Percentiles rank a stretch among this genome's conserved stretches.
phyloP scores from a whole-genome alignment of 2,888 invertebrate genomes.

The Spodoptera picta region DNA sequence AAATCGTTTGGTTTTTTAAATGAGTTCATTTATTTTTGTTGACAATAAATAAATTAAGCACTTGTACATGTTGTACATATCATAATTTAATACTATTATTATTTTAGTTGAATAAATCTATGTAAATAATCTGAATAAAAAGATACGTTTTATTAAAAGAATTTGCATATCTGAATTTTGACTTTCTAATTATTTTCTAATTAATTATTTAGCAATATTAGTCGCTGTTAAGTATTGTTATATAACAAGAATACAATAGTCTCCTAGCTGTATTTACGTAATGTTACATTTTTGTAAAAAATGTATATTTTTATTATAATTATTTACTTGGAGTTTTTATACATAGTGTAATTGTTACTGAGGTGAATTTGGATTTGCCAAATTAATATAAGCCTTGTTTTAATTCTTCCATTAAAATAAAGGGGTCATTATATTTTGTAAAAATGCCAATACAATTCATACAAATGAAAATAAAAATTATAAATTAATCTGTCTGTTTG shows the following conservation, averaged over 20 bases:
- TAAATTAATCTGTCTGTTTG: conserved; percentile 80
- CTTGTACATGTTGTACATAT: conserved; percentile 83
- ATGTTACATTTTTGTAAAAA: conserved; percentile 85
- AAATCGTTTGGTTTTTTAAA: conserved; percentile 44
- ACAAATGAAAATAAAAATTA: conserved; percentile 86
- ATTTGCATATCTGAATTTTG: conserved; percentile 81
- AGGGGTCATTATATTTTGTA: conserved; percentile 86
- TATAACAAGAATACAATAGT: conserved; percentile 76
- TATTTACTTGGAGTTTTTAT: conserved; percentile 80
- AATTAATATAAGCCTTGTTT: conserved; percentile 85
- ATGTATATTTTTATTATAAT: conserved; percentile 87
- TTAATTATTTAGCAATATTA: conserved; percentile 78
- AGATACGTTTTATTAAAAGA: conserved; percentile 70
- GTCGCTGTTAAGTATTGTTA: conserved; percentile 78
- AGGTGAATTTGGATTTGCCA: conserved; percentile 87
- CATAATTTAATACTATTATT: conserved; percentile 68
- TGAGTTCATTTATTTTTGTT: conserved; percentile 56
- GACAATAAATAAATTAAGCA: conserved; percentile 59
- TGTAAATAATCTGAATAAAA: conserved; percentile 82
- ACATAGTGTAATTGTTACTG: conserved; percentile 78
- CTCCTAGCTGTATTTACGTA: conserved; percentile 72
- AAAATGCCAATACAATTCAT: conserved; percentile 85
- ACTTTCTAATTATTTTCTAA: conserved; percentile 69
- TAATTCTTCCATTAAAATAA: conserved; percentile 84
- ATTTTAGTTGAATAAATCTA: conserved; percentile 60